These are phyloP conservation scores for Troides helena DNA, from an alignment of 2,888 invertebrate species.

Conservation along the genomic window DNA sequence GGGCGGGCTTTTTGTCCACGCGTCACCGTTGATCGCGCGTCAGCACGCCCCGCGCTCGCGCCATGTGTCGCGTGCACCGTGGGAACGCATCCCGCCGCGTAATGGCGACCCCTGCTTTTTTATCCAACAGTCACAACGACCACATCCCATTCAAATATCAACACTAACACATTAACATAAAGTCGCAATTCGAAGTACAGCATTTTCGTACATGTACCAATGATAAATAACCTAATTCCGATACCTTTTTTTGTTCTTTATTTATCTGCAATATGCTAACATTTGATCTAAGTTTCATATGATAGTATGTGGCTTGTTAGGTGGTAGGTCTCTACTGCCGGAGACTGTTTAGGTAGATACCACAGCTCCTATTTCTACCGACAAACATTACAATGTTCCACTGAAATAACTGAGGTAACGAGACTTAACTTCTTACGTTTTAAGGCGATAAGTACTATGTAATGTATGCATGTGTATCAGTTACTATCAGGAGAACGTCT, in stretches of 20 bases:
- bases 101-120: slow-evolving; percentile 64
- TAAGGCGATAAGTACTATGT: too few species aligned
- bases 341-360: too few species aligned
- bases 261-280: too few species aligned
- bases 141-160: slow-evolving; percentile 4
- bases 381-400: too few species aligned
- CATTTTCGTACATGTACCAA: neutral
- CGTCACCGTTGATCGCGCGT: slow-evolving; percentile 71
- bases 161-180: neutral
- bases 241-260: neutral
- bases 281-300: too few species aligned
- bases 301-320: neutral
- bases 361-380: too few species aligned
- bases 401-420: too few species aligned
- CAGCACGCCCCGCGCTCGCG: slow-evolving; percentile 66
- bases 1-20: slow-evolving; percentile 72
- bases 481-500: too few species aligned
- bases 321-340: too few species aligned
- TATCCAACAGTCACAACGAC: slow-evolving; percentile 59
- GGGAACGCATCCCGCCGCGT: slow-evolving; percentile 67
- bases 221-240: neutral
- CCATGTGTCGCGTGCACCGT: slow-evolving; percentile 78
- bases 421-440: too few species aligned
- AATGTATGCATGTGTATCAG: too few species aligned
- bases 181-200: neutral